phyloP scores from a whole-genome alignment of 2,888 invertebrate species.

The Brachyptera risi region DNA sequence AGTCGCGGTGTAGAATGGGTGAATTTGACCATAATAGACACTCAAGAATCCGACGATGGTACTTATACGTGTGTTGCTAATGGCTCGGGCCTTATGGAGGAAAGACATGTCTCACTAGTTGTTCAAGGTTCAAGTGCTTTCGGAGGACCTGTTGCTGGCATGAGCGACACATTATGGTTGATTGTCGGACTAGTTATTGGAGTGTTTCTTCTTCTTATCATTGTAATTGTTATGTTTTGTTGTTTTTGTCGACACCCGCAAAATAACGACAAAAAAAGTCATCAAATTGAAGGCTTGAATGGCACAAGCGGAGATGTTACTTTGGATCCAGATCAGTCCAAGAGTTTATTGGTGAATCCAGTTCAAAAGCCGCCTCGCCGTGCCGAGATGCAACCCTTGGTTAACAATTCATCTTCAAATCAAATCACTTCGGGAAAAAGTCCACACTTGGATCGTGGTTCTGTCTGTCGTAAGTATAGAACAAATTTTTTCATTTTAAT shows the following conservation, averaged over 20 bases:
- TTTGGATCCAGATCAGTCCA: constrained; percentile 79
- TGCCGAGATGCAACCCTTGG: constrained; percentile 50
- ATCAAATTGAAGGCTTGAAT: constrained; percentile 51
- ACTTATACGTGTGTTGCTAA: constrained; percentile 76
- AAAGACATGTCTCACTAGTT: constrained; percentile 66
- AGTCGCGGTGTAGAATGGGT: constrained; percentile 47
- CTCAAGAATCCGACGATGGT: constrained; percentile 62
- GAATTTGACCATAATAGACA: constrained; percentile 64
- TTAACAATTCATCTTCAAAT: constrained; percentile 17
- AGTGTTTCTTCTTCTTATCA: constrained; percentile 50
- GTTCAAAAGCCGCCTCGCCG: constrained; percentile 78
- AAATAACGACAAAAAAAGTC: constrained; percentile 73
- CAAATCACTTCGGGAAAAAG: constrained; percentile 21
- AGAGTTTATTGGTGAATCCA: constrained; percentile 79
- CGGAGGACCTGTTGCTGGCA: constrained; percentile 47
- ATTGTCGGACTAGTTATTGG: constrained; percentile 48
- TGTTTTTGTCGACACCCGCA: constrained; percentile 54
- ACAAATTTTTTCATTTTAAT: too few relatives aligned
- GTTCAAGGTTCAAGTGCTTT: constrained; percentile 43
- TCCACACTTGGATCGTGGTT: constrained; percentile 20
- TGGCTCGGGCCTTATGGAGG: constrained; percentile 75
- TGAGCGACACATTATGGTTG: constrained; percentile 38
- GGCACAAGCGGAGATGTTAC: constrained; percentile 61
- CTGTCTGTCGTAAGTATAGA: constrained; percentile 23
- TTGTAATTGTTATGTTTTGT: constrained; percentile 49